These are phyloP conservation scores for Lymantria dispar DNA, from an alignment of 2,888 invertebrate species.

Conservation along the genomic window DNA sequence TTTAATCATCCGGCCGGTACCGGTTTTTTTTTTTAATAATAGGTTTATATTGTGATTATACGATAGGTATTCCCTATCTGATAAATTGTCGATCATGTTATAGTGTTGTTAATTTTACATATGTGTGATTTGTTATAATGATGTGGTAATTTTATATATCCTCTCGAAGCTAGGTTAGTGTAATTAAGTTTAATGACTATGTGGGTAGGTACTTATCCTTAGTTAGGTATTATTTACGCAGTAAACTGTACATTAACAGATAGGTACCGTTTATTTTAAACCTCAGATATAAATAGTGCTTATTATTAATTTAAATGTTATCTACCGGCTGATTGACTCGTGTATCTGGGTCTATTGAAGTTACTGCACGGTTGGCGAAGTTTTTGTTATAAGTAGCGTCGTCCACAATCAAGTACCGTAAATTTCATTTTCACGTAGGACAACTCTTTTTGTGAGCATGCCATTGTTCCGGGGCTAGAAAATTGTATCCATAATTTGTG, in stretches of 20 bases:
- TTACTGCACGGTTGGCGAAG: too few relatives aligned
- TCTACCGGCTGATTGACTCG: too few relatives aligned
- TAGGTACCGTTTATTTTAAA: neutral
- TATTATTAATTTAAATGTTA: too few relatives aligned
- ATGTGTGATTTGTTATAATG: conserved; percentile 1
- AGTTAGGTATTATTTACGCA: neutral
- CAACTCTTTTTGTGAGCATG: too few relatives aligned
- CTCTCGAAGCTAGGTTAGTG: neutral
- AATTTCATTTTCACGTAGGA: too few relatives aligned
- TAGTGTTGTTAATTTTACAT: neutral
- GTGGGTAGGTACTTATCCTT: neutral
- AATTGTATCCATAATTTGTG: too few relatives aligned
- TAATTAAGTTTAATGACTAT: conserved; percentile 1
- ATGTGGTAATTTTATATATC: conserved; percentile 3
- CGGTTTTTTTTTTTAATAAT: conserved; percentile 46
- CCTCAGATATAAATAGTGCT: neutral
- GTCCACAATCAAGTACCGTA: too few relatives aligned
- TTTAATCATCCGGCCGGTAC: conserved; percentile 31
- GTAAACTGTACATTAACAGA: neutral
- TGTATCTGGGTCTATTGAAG: too few relatives aligned
- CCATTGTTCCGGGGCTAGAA: too few relatives aligned
- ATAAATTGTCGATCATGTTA: conserved; percentile 15
- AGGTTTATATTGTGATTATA: conserved; percentile 39
- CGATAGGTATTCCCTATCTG: conserved; percentile 14
- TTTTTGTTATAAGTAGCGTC: too few relatives aligned